A percentile compares a stretch with the other conserved stretches of the same genome.
Conservation (phyloP, 2,888 invertebrate species). For the Colletes collaris region DNA sequence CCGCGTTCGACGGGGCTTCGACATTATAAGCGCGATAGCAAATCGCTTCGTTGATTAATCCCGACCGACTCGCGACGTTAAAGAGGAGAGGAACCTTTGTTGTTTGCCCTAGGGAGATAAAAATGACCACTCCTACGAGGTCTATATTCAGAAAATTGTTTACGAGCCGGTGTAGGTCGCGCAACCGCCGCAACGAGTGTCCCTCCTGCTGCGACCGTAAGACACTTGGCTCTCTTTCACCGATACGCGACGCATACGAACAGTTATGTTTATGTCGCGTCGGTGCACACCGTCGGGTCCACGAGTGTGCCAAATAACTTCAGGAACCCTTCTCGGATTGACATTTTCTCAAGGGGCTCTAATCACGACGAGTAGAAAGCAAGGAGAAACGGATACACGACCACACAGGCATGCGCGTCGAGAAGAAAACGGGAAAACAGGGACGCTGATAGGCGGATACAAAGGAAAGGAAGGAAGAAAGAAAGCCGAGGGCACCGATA, state of each 20-base stretch:
- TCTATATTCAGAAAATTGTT: conserved; percentile 44
- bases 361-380: conserved; percentile 57
- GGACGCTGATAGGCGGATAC: conserved; percentile 5
- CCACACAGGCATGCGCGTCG: neutral
- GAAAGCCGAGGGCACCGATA: conserved; percentile 15
- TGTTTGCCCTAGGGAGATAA: conserved; percentile 29
- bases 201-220: neutral
- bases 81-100: conserved; percentile 22
- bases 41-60: conserved; percentile 33
- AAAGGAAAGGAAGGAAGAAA: conserved; percentile 37
- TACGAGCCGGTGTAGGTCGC: conserved; percentile 24
- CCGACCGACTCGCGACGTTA: conserved; percentile 20
- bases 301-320: conserved; percentile 11
- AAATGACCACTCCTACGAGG: conserved; percentile 33
- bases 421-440: conserved; percentile 6
- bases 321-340: conserved; percentile 27
- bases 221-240: conserved; percentile 23
- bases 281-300: conserved; percentile 11
- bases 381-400: conserved; percentile 7
- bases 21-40: conserved; percentile 38
- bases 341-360: conserved; percentile 57
- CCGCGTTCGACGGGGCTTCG: neutral
- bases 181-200: neutral
- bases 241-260: conserved; percentile 26
- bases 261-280: conserved; percentile 37